phyloP scores from a whole-genome alignment of 2,797 vertebrate species.

The Coregonus ussuriensis region DNA sequence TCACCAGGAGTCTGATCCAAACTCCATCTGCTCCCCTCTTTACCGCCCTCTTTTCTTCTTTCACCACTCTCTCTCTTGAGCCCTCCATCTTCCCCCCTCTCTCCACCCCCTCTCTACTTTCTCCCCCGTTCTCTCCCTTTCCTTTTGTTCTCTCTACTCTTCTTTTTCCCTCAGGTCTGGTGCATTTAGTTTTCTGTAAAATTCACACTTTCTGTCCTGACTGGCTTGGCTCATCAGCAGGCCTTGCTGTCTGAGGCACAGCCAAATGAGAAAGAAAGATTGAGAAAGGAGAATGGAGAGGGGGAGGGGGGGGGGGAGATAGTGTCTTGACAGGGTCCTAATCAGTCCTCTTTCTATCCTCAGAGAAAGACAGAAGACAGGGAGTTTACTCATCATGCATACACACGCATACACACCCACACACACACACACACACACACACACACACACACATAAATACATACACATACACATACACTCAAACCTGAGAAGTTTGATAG shows the following conservation, averaged over 20 bases:
- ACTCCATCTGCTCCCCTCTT: conserved; percentile 74
- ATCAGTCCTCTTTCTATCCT: conserved; percentile 38
- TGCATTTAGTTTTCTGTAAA: conserved; percentile 66
- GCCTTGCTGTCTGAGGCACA: not conserved
- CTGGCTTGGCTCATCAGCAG: conserved; percentile 57
- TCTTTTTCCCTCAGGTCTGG: conserved; percentile 46
- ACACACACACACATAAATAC: too few relatives aligned
- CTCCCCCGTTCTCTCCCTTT: conserved; percentile 25
- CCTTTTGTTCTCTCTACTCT: conserved; percentile 54
- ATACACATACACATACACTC: conserved; percentile 36
- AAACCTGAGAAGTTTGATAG: conserved; percentile 65
- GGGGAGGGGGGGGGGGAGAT: too few relatives aligned
- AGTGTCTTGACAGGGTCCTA: not conserved
- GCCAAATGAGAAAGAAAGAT: not conserved
- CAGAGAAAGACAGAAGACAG: conserved; percentile 27
- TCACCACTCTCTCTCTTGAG: conserved; percentile 27
- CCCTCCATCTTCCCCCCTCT: conserved; percentile 18
- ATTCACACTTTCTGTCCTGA: conserved; percentile 75
- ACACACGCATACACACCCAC: too few relatives aligned
- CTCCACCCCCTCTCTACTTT: not conserved
- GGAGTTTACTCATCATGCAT: conserved; percentile 53
- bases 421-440: not conserved
- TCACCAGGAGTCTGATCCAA: conserved; percentile 70
- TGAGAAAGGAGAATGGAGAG: too few relatives aligned
- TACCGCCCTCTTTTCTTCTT: conserved; percentile 57